Evolutionary conservation across 2,888 invertebrate genomes (phyloP).

Genomic region (Alviniconcha strummeri): DNA sequence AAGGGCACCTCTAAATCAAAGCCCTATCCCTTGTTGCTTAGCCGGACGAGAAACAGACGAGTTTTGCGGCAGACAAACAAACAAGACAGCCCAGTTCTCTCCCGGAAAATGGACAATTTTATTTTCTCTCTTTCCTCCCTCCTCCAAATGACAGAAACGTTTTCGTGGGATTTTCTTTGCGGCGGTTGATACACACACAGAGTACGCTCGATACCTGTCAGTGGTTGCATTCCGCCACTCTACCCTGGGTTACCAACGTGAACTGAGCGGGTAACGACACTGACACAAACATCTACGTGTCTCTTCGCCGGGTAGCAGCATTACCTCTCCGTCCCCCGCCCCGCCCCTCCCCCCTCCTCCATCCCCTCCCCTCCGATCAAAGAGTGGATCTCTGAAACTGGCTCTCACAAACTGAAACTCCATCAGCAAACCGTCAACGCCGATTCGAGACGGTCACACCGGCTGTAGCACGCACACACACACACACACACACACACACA

Average conservation of each 20-base stretch:
- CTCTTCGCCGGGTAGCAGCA: too few relatives aligned
- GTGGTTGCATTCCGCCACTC: too few relatives aligned
- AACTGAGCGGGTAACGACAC: neutral
- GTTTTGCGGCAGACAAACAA: neutral
- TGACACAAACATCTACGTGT: neutral
- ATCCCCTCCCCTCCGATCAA: neutral
- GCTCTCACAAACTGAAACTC: neutral
- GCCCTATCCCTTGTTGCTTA: slow-evolving; percentile 11
- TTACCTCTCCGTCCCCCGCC: neutral
- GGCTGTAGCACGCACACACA: neutral
- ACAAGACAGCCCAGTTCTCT: too few relatives aligned
- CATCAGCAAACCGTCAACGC: neutral
- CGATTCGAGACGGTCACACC: too few relatives aligned
- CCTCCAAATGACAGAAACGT: neutral
- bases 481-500: neutral
- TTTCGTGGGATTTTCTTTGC: too few relatives aligned
- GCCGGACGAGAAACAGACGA: neutral
- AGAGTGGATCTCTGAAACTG: neutral
- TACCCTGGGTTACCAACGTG: neutral
- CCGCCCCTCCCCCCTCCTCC: neutral
- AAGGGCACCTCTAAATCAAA: slow-evolving; percentile 34
- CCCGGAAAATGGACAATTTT: neutral
- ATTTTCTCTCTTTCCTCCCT: neutral
- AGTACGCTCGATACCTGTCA: neutral
- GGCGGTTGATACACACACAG: neutral